Conservation (phyloP, 2,888 invertebrate species). For the Chouioia cunea region DNA sequence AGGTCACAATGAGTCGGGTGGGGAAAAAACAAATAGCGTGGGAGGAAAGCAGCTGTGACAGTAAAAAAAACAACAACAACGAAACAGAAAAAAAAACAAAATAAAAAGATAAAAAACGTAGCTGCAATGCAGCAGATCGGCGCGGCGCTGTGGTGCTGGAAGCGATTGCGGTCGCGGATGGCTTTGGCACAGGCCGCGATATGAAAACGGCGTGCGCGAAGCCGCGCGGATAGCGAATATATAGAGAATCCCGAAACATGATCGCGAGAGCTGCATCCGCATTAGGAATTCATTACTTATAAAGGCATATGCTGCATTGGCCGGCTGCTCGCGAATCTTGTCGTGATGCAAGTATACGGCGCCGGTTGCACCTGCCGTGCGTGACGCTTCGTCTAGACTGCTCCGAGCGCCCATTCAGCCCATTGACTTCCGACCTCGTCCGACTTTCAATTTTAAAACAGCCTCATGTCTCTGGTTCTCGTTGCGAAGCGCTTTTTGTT, state of each 20-base stretch:
- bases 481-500: too few relatives aligned
- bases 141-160: background rate
- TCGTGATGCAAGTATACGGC: too few relatives aligned
- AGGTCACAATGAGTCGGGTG: too few relatives aligned
- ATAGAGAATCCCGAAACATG: constrained; percentile 34
- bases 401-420: too few relatives aligned
- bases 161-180: constrained; percentile 10
- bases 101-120: constrained; percentile 49
- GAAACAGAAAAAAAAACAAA: too few relatives aligned
- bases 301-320: constrained; percentile 29
- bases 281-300: constrained; percentile 48
- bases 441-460: too few relatives aligned
- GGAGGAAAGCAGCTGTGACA: constrained; percentile 48
- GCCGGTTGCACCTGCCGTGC: constrained; percentile 39
- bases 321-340: constrained; percentile 34
- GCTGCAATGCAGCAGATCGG: constrained; percentile 51
- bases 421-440: too few relatives aligned
- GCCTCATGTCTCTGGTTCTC: too few relatives aligned
- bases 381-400: constrained; percentile 14
- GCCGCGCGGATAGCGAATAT: background rate
- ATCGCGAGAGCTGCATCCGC: constrained; percentile 40
- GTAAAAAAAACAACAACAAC: too few relatives aligned
- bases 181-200: constrained; percentile 17
- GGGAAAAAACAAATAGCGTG: constrained; percentile 12
- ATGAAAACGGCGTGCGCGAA: background rate